Evolutionary conservation across 2,113 vertebrate species (phyloP).

Genomic region (Rhineura floridana): DNA sequence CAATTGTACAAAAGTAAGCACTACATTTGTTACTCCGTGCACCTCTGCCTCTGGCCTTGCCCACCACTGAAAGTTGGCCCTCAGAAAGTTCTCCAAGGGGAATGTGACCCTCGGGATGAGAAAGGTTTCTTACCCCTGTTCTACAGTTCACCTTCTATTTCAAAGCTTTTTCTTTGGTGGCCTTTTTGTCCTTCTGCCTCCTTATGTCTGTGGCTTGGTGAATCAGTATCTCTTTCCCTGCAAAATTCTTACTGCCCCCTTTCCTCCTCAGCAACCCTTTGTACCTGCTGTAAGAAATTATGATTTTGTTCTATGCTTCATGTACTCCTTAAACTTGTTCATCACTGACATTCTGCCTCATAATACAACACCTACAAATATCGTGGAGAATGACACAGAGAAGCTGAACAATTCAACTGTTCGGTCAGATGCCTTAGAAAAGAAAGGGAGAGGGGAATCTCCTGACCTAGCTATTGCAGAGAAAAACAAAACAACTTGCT

Average conservation of each 20-base stretch:
- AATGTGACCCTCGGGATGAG: background rate
- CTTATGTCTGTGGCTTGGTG: background rate
- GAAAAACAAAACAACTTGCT: constrained; percentile 45
- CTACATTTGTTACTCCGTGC: no score
- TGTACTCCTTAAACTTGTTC: constrained; percentile 19
- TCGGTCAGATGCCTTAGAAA: constrained; percentile 50
- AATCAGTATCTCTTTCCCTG: background rate
- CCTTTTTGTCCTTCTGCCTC: background rate
- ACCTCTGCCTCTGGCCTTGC: no score
- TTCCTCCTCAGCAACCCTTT: fast-evolving
- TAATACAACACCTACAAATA: constrained; percentile 46
- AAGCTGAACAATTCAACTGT: constrained; percentile 51
- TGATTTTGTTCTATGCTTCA: background rate
- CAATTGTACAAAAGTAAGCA: no score
- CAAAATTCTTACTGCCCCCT: background rate
- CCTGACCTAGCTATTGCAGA: constrained; percentile 39
- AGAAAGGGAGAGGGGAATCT: constrained; percentile 20
- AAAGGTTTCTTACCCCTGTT: no score
- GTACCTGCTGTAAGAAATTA: background rate
- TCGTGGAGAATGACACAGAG: constrained; percentile 18
- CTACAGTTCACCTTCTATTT: no score
- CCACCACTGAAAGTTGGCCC: background rate
- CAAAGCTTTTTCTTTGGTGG: background rate
- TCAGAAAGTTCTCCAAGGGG: background rate
- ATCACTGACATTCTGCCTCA: constrained; percentile 28